These are phyloP conservation scores for Phylloscopus collybita DNA, from an alignment of 2,797 vertebrate species.

Conservation along the genomic window DNA sequence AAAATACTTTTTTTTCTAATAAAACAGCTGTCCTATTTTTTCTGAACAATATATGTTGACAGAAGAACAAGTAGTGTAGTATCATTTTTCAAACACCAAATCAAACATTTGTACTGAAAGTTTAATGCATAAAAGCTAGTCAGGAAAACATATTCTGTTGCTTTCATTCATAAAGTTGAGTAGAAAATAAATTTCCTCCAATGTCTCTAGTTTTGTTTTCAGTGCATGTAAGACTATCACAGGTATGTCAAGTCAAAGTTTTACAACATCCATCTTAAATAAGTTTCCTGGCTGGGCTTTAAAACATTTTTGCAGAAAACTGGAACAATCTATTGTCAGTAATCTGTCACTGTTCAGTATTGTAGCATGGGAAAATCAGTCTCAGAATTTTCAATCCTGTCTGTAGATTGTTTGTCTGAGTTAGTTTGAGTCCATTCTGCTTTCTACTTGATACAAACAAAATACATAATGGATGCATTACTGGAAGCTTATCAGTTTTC, in stretches of 20 bases:
- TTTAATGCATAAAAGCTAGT: not conserved
- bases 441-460: not conserved
- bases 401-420: not conserved
- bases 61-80: not conserved
- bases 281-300: not conserved
- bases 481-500: not conserved
- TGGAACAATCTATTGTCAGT: not conserved
- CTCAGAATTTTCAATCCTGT: not conserved
- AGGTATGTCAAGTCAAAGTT: not conserved
- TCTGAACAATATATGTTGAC: not conserved
- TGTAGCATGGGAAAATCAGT: not conserved
- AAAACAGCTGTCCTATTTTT: not conserved
- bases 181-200: not conserved
- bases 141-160: not conserved
- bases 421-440: not conserved
- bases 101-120: not conserved
- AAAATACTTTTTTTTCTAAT: not conserved
- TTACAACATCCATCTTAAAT: not conserved
- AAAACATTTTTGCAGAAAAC: not conserved
- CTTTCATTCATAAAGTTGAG: not conserved
- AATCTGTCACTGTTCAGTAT: not conserved
- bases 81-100: not conserved
- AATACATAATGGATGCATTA: not conserved
- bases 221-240: not conserved
- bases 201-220: conserved; percentile 8